These are phyloP conservation scores for Phenganax subtilis DNA, from an alignment of 92 coral and sea anemone species.

Conservation along the genomic window DNA sequence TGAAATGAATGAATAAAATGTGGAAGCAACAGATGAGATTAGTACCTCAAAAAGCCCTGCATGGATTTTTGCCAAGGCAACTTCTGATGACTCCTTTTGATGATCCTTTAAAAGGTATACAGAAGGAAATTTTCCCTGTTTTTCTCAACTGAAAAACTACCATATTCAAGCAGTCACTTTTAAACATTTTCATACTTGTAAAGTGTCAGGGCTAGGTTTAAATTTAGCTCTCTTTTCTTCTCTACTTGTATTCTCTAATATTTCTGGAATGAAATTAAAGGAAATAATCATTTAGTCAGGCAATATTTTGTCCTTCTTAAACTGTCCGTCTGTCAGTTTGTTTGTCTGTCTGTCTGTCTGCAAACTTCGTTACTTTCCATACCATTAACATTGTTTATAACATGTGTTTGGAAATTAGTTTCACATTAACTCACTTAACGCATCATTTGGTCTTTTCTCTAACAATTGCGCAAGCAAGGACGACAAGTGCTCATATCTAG, in stretches of 20 bases:
- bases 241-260: slow-evolving; percentile 71
- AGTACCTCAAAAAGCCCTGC: slow-evolving; percentile 75
- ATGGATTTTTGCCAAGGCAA: slow-evolving; percentile 82
- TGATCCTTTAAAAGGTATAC: slow-evolving; percentile 57
- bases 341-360: neutral
- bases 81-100: slow-evolving; percentile 93
- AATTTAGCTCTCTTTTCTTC: slow-evolving; percentile 87
- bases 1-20: neutral
- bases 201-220: slow-evolving; percentile 73
- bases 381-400: neutral
- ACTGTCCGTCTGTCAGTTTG: neutral
- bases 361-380: neutral
- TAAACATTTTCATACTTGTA: slow-evolving; percentile 59
- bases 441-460: slow-evolving; percentile 69
- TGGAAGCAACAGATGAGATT: neutral
- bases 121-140: neutral
- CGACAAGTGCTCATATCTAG: slow-evolving; percentile 87
- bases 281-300: neutral
- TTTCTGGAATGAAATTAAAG: slow-evolving; percentile 43
- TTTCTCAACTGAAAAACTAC: neutral
- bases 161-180: neutral
- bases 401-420: neutral
- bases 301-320: neutral
- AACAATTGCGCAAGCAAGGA: slow-evolving; percentile 67
- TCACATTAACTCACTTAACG: slow-evolving; percentile 58